phyloP scores from a whole-genome alignment of 1,140 invertebrate species.

The Euschistus heros region DNA sequence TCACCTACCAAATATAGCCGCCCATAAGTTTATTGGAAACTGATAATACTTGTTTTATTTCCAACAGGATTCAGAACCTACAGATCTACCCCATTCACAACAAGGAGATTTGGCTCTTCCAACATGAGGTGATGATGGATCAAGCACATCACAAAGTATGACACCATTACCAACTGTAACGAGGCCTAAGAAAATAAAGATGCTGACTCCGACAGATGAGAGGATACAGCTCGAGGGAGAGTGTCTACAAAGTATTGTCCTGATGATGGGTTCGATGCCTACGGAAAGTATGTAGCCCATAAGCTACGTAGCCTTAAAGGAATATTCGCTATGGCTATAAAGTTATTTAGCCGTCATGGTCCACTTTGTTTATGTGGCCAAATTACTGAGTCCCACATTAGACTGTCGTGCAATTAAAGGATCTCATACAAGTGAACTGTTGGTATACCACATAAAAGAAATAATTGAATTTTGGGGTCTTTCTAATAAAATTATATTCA shows the following conservation, averaged over 20 bases:
- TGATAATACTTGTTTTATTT: too few species aligned
- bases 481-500: too few species aligned
- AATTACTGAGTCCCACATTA: too few species aligned
- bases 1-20: too few species aligned
- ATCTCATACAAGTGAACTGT: too few species aligned
- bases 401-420: too few species aligned
- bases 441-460: too few species aligned
- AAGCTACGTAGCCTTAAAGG: slow-evolving; percentile 27
- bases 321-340: too few species aligned
- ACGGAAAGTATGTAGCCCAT: slow-evolving; percentile 28
- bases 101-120: not conserved
- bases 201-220: slow-evolving; percentile 17
- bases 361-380: too few species aligned
- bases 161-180: slow-evolving; percentile 13
- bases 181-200: slow-evolving; percentile 8
- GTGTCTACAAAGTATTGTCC: slow-evolving; percentile 20
- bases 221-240: slow-evolving; percentile 25
- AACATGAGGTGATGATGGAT: slow-evolving; percentile 18
- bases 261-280: slow-evolving; percentile 27
- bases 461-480: too few species aligned
- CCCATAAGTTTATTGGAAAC: too few species aligned
- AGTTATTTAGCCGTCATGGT: too few species aligned
- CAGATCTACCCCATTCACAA: not conserved
- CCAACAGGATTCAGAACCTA: slow-evolving; percentile 14
- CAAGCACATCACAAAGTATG: slow-evolving; percentile 18